Percentiles rank a stretch among this genome's conserved stretches.
phyloP scores from a whole-genome alignment of 2,113 vertebrate species.

The Pseudonaja textilis region DNA sequence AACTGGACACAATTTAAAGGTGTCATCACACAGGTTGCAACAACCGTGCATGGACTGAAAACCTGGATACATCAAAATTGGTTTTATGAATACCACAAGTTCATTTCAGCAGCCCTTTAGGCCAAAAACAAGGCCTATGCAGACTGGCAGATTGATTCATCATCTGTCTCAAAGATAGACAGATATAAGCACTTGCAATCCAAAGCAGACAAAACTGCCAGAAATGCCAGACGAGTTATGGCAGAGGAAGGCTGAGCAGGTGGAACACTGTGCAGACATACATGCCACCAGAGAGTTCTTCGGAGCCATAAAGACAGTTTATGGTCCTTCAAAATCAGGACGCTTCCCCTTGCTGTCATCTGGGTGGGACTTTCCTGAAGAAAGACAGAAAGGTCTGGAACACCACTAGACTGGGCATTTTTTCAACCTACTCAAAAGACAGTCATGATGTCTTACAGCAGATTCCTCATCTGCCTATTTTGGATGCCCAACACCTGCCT shows the following conservation, averaged over 20 bases:
- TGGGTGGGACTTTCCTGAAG: not conserved
- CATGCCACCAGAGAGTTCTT: not conserved
- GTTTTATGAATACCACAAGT: not conserved
- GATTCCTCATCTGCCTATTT: not conserved
- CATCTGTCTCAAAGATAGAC: not conserved
- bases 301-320: not conserved
- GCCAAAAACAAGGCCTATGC: not conserved
- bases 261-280: not conserved
- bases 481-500: not conserved
- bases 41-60: not conserved
- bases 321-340: not conserved
- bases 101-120: not conserved
- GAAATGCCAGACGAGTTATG: not conserved
- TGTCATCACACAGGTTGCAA: not conserved
- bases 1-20: not conserved
- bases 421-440: not conserved
- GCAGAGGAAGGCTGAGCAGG: not conserved
- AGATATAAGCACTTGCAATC: not conserved
- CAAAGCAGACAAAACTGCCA: not conserved
- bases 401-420: not conserved
- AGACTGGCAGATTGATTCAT: not conserved
- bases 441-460: not conserved
- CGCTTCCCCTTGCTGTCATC: not conserved
- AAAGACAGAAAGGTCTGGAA: not conserved
- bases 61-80: not conserved